Evolutionary conservation across 2,797 vertebrate species (phyloP).

Genomic region (Sphenopsis melanotis): DNA sequence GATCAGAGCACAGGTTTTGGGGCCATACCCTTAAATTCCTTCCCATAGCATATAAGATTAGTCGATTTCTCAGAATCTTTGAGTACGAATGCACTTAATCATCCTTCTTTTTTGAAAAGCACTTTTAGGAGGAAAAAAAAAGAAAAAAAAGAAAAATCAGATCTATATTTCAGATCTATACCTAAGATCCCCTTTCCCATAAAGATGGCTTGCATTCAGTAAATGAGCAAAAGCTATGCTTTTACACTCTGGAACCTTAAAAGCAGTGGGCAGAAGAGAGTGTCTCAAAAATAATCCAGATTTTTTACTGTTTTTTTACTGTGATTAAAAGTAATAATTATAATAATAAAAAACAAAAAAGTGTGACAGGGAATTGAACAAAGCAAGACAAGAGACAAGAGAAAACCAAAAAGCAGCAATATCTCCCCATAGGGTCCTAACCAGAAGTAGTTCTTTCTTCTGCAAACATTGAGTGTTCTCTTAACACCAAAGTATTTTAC

Average conservation of each 20-base stretch:
- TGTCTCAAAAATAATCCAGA: not conserved
- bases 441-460: not conserved
- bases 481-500: not conserved
- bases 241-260: not conserved
- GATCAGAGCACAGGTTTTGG: not conserved
- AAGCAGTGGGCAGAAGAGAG: not conserved
- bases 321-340: not conserved
- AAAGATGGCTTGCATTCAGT: not conserved
- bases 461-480: not conserved
- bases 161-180: constrained; percentile 8
- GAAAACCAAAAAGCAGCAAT: not conserved
- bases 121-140: not conserved
- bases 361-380: not conserved
- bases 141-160: not conserved
- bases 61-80: not conserved
- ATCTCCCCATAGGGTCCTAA: not conserved
- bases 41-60: not conserved
- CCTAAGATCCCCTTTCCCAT: not conserved
- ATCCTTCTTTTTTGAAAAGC: not conserved
- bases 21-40: not conserved
- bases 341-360: not conserved
- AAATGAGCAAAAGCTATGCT: not conserved
- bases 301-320: not conserved
- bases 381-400: not conserved
- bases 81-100: not conserved